Percentiles rank a stretch among this genome's conserved stretches.
phyloP scores from a whole-genome alignment of 2,888 invertebrate genomes.

The Himalopsyche kuldschensis region DNA sequence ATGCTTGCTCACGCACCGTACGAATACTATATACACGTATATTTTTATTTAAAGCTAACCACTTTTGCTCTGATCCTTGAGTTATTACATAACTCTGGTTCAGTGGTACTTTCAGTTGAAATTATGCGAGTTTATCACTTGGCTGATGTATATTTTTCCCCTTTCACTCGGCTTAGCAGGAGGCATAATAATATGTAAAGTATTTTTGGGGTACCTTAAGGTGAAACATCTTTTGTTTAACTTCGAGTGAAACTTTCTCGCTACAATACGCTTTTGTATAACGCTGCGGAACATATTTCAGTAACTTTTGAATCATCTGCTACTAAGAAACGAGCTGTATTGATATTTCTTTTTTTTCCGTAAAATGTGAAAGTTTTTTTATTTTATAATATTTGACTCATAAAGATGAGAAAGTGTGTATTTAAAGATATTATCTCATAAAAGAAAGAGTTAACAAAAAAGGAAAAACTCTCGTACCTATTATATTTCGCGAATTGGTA shows the following conservation, averaged over 20 bases:
- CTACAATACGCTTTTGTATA: background rate
- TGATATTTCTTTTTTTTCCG: background rate
- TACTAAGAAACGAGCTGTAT: background rate
- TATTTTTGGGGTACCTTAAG: background rate
- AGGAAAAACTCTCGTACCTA: too few relatives aligned
- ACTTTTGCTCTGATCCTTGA: too few relatives aligned
- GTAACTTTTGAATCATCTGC: background rate
- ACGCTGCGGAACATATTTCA: background rate
- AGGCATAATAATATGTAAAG: background rate
- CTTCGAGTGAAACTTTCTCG: background rate
- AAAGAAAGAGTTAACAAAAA: too few relatives aligned
- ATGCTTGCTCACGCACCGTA: too few relatives aligned
- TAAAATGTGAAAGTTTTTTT: background rate
- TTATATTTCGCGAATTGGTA: too few relatives aligned
- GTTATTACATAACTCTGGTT: too few relatives aligned
- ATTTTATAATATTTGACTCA: background rate
- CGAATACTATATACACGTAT: too few relatives aligned
- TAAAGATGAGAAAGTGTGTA: too few relatives aligned
- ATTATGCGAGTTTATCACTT: background rate
- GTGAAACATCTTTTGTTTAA: background rate
- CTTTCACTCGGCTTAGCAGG: background rate
- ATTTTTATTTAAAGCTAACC: too few relatives aligned
- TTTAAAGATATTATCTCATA: too few relatives aligned
- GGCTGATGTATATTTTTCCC: background rate
- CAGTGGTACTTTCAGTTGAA: background rate